Percentiles rank a stretch among this genome's conserved stretches.
Evolutionary conservation across 2,797 vertebrate species (phyloP).

Genomic region (Rhynchotus rufescens): DNA sequence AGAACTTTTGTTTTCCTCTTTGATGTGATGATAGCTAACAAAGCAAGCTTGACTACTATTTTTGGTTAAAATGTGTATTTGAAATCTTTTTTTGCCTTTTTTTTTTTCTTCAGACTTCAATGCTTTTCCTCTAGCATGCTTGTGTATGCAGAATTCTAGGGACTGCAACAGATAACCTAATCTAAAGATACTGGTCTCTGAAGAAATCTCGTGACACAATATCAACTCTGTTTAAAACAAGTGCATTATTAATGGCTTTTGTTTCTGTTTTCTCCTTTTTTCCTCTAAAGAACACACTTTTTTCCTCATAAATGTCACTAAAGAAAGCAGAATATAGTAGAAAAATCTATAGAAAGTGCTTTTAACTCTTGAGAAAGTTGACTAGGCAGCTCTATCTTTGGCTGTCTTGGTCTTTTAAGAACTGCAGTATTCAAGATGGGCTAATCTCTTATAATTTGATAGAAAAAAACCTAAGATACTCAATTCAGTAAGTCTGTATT

Average conservation of each 20-base stretch:
- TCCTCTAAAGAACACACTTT: background rate
- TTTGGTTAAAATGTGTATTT: background rate
- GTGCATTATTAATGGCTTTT: background rate
- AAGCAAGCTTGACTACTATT: background rate
- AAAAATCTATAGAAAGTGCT: constrained; percentile 30
- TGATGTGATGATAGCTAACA: background rate
- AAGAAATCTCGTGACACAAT: background rate
- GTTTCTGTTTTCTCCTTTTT: background rate
- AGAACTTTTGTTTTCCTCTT: background rate
- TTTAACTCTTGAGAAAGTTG: constrained; percentile 80
- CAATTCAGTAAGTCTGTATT: background rate
- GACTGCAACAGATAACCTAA: background rate
- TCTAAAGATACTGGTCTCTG: background rate
- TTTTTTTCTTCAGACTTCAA: background rate
- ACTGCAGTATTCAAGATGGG: constrained; percentile 78
- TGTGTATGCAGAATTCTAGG: background rate
- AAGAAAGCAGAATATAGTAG: background rate
- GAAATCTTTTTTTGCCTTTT: background rate
- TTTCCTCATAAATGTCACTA: background rate
- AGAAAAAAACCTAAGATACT: background rate
- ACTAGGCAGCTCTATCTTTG: constrained; percentile 83
- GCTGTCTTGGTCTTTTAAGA: constrained; percentile 79
- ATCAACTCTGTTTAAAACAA: background rate
- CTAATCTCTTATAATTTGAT: constrained; percentile 56
- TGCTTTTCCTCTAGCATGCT: background rate